phyloP scores from a whole-genome alignment of 2,888 invertebrate species.

The Panopea generosa region DNA sequence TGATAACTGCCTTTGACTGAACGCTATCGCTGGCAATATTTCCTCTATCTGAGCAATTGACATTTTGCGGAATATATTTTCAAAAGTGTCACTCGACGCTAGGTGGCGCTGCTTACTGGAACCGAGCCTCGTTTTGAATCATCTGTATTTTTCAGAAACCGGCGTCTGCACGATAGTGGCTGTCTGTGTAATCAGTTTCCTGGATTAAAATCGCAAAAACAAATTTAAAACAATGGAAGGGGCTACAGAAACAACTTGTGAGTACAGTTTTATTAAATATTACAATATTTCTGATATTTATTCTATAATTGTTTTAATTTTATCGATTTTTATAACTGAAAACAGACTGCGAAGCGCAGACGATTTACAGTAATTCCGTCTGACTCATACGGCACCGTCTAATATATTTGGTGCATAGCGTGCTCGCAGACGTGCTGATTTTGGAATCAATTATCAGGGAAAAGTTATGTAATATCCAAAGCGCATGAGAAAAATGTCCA shows the following conservation, averaged over 20 bases:
- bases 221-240: conserved; percentile 35
- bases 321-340: neutral
- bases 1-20: no score
- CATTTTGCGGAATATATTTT: conserved; percentile 6
- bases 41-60: neutral
- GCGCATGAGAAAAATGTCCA: no score
- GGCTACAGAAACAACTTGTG: conserved; percentile 44
- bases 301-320: neutral
- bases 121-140: conserved; percentile 26
- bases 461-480: neutral
- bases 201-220: conserved; percentile 17
- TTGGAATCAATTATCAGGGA: conserved; percentile 27
- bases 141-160: conserved; percentile 12
- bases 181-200: conserved; percentile 16
- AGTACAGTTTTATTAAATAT: conserved; percentile 11
- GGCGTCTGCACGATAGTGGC: conserved; percentile 31
- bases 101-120: conserved; percentile 30
- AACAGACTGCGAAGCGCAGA: neutral
- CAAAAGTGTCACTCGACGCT: conserved; percentile 27
- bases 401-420: neutral
- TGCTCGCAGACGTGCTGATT: conserved; percentile 13
- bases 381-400: neutral
- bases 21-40: no score
- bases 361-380: neutral
- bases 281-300: neutral